Percentiles rank a stretch among this genome's conserved stretches.
These are phyloP conservation scores for Manis pentadactyla DNA, from an alignment of 2,797 vertebrate species.

Conservation along the genomic window DNA sequence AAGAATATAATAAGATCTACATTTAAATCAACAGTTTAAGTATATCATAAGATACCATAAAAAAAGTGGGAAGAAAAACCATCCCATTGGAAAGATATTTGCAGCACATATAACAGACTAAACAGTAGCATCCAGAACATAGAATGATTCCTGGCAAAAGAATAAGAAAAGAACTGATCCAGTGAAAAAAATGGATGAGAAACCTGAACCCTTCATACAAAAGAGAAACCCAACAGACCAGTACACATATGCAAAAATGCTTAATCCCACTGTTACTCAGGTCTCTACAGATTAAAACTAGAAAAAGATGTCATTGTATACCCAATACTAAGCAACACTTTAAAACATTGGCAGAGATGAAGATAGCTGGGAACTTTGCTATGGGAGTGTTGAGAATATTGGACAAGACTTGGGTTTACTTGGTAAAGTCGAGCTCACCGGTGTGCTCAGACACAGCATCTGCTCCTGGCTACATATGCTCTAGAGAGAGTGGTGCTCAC, in stretches of 20 bases:
- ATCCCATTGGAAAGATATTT: background rate
- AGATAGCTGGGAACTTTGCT: background rate
- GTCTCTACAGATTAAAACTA: constrained; percentile 32
- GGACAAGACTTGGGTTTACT: background rate
- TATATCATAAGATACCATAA: background rate
- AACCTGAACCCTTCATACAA: background rate
- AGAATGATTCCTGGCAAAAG: constrained; percentile 23
- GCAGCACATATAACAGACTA: background rate
- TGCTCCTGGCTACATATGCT: background rate
- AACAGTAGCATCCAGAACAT: background rate
- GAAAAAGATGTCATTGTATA: background rate
- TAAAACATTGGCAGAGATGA: background rate
- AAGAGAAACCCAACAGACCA: background rate
- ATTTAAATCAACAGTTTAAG: background rate
- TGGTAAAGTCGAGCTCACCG: background rate
- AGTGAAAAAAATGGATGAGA: background rate
- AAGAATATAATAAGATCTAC: background rate
- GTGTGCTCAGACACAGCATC: background rate
- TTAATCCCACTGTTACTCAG: background rate
- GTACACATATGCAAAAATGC: background rate
- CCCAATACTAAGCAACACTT: background rate
- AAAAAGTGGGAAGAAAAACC: background rate
- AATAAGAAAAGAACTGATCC: constrained; percentile 26
- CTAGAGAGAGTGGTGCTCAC: background rate
- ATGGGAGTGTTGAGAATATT: background rate